These are phyloP conservation scores for Drosophila bifasciata DNA, from an alignment of 1,140 invertebrate species.

Conservation along the genomic window DNA sequence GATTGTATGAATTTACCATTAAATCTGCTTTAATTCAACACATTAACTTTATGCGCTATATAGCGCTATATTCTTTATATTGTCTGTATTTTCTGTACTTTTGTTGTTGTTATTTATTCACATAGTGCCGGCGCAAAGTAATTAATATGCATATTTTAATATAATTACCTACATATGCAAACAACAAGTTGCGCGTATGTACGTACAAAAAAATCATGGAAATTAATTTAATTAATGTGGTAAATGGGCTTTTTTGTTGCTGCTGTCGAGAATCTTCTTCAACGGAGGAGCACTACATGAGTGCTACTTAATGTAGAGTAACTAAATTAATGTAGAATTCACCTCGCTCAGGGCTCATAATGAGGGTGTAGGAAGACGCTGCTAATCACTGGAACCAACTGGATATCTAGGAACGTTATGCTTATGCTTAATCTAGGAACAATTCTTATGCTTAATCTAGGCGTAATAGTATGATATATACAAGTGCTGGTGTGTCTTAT, in stretches of 20 bases:
- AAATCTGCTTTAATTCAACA: slow-evolving; percentile 17
- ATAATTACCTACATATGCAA: slow-evolving; percentile 23
- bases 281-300: slow-evolving; percentile 29
- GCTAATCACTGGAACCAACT: slow-evolving; percentile 61
- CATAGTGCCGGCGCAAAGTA: slow-evolving; percentile 5
- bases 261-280: slow-evolving; percentile 35
- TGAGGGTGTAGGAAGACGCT: slow-evolving; percentile 52
- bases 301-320: slow-evolving; percentile 26
- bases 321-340: slow-evolving; percentile 22
- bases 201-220: slow-evolving; percentile 24
- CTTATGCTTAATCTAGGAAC: slow-evolving; percentile 21
- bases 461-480: slow-evolving; percentile 40
- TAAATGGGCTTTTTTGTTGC: slow-evolving; percentile 9
- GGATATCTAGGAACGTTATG: slow-evolving; percentile 47
- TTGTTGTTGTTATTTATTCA: not conserved
- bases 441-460: slow-evolving; percentile 30
- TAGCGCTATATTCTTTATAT: slow-evolving; percentile 20
- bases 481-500: slow-evolving; percentile 38
- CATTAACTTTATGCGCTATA: slow-evolving; percentile 22
- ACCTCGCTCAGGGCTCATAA: slow-evolving; percentile 10
- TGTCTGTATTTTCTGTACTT: slow-evolving; percentile 3
- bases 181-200: slow-evolving; percentile 4
- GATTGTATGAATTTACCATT: not conserved
- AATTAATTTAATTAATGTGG: slow-evolving; percentile 45
- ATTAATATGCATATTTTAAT: slow-evolving; percentile 38